Conservation (phyloP, 2,113 vertebrate species). For the Ctenodactylus gundi region DNA sequence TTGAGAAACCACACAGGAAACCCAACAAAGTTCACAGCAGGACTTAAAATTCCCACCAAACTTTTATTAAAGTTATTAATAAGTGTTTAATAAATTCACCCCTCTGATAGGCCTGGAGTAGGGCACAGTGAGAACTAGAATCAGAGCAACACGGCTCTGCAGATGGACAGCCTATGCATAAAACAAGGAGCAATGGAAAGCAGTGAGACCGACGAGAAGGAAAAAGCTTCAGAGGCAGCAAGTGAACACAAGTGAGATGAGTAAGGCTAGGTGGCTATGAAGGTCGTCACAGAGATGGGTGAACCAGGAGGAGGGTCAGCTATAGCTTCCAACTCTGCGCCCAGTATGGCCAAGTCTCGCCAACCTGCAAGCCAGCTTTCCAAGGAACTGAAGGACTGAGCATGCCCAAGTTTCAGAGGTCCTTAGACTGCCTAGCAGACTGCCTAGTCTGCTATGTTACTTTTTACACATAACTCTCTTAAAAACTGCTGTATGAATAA, state of each 20-base stretch:
- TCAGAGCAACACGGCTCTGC: neutral
- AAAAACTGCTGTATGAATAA: neutral
- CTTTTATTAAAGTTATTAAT: neutral
- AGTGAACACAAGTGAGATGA: neutral
- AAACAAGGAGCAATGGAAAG: neutral
- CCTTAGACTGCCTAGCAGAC: neutral
- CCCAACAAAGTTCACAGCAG: neutral
- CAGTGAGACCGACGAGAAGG: fast-evolving
- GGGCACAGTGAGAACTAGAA: neutral
- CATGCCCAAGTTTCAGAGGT: neutral
- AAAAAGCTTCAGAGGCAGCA: neutral
- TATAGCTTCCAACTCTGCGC: fast-evolving
- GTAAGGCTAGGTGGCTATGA: neutral
- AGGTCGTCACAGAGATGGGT: neutral
- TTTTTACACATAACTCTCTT: neutral
- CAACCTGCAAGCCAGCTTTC: neutral
- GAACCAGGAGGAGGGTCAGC: neutral
- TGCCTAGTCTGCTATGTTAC: neutral
- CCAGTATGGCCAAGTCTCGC: fast-evolving
- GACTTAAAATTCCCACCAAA: neutral
- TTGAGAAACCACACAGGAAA: neutral
- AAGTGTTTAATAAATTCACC: neutral
- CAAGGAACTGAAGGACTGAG: neutral
- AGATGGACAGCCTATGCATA: neutral
- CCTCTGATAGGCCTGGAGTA: neutral